Base-by-base conservation (phyloP, 1,140 invertebrate species). In the Chlorops oryzae region DNA sequence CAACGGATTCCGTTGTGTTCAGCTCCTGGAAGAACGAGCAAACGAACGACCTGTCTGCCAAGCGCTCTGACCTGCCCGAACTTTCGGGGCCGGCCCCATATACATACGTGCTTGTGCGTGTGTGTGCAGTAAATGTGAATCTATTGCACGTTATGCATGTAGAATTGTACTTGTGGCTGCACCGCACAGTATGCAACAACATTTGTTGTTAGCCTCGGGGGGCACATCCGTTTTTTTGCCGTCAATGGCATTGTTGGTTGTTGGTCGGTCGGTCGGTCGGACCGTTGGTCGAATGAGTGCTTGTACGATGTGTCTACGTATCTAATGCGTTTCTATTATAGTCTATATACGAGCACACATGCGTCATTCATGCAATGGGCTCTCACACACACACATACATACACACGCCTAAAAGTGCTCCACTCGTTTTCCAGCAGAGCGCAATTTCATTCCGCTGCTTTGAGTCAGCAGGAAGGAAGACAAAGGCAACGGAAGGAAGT, bases 141-240 rank as follows among this genome's bases (percentile, higher is more conserved):
- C 43, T n/a, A 25, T 43, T 17, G 12, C 41, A 27, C 7, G 23
- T 32, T 18, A 20, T 13, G 42, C 5, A 21, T 45, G 17, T 45
- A 7, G 22, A 7, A 27, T 10, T 17, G 17, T 27, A 22, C 3
- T 12, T 13, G 15, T 23, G 5, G 7, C 2, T 34, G 43, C 25
- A 37, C 50, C 43, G 20, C 23, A 23, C 37, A 21, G 25, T 46
- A 51, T 44, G 25, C 50, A 32, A 15, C 43, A 23, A 41, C 39
- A 34, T 39, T 51, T n/a, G n/a, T 34, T 51, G 43, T 37, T 13
- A 41, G 32, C 50, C 37, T 51, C 35, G 25, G 35, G 22, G 37
- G 50, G 27, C 43, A 51, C 43, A 45, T 51, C 50, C 50, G 43
- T 45, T 51, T n/a, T n/a, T n/a, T n/a, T n/a, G n/a, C n/a, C n/a